phyloP scores from a whole-genome alignment of 2,888 invertebrate genomes.

The Leptinotarsa juncta region DNA sequence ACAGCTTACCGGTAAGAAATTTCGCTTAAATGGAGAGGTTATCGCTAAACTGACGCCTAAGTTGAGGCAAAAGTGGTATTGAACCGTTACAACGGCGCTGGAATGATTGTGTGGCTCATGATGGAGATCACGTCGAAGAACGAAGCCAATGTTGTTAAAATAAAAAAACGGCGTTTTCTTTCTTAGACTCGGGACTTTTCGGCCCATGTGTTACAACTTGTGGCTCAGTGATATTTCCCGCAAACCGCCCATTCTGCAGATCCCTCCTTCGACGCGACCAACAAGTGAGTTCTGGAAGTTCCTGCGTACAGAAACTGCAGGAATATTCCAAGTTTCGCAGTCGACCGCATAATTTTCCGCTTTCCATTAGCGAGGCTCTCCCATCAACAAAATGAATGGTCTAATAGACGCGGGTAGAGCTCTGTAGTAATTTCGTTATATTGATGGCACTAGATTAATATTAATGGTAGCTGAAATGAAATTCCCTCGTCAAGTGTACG shows the following conservation, averaged over 20 bases:
- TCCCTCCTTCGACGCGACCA: neutral
- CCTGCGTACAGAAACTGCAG: neutral
- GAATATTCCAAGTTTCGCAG: conserved; percentile 8
- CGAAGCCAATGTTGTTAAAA: too few species aligned
- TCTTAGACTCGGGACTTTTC: too few species aligned
- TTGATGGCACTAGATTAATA: conserved; percentile 65
- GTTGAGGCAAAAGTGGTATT: too few species aligned
- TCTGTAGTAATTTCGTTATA: conserved; percentile 62
- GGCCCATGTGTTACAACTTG: too few species aligned
- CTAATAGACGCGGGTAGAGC: conserved; percentile 10
- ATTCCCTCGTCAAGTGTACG: conserved; percentile 52
- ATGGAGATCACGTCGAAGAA: too few species aligned
- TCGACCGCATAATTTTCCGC: conserved; percentile 9
- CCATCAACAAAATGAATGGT: conserved; percentile 16
- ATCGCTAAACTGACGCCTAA: too few species aligned
- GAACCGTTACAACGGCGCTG: too few species aligned
- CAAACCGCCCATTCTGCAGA: neutral
- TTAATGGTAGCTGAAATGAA: conserved; percentile 64
- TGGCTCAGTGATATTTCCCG: neutral
- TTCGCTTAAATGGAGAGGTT: too few species aligned
- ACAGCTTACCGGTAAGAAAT: too few species aligned
- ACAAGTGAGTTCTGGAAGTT: neutral
- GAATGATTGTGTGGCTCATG: too few species aligned
- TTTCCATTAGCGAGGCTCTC: conserved; percentile 2
- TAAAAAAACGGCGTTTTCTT: too few species aligned